phyloP scores from a whole-genome alignment of 2,797 vertebrate species.

The Hipposideros larvatus region DNA sequence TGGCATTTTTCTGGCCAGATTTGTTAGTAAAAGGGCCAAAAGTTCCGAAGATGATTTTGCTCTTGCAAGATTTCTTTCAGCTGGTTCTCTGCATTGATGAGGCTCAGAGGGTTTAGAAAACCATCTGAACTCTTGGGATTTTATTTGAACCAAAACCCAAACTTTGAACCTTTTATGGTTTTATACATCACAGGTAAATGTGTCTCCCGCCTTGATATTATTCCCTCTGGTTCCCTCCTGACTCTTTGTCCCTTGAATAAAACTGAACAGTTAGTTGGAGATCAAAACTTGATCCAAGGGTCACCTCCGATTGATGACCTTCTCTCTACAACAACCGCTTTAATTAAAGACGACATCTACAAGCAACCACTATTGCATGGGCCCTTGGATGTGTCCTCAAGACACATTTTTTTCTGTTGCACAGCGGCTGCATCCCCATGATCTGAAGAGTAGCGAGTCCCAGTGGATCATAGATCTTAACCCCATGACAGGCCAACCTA shows the following conservation, averaged over 20 bases:
- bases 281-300: constrained; percentile 82
- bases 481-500: constrained; percentile 81
- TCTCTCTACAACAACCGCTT: constrained; percentile 78
- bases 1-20: constrained; percentile 57
- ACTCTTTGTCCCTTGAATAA: constrained; percentile 85
- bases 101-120: constrained; percentile 82
- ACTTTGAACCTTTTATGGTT: constrained; percentile 85
- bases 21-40: constrained; percentile 65
- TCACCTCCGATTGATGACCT: constrained; percentile 76
- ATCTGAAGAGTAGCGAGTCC: constrained; percentile 81
- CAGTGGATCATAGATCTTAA: constrained; percentile 82
- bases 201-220: constrained; percentile 84
- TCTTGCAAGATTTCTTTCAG: constrained; percentile 71
- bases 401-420: constrained; percentile 67
- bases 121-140: constrained; percentile 83
- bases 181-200: constrained; percentile 81
- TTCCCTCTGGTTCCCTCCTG: constrained; percentile 82
- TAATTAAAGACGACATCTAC: constrained; percentile 82
- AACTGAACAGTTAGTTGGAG: constrained; percentile 84
- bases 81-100: constrained; percentile 64
- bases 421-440: constrained; percentile 44
- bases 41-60: constrained; percentile 55
- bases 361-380: constrained; percentile 72
- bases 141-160: constrained; percentile 82
- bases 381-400: constrained; percentile 80